Evolutionary conservation across 2,797 vertebrate species (phyloP).

Genomic region (Aldrovandia affinis): DNA sequence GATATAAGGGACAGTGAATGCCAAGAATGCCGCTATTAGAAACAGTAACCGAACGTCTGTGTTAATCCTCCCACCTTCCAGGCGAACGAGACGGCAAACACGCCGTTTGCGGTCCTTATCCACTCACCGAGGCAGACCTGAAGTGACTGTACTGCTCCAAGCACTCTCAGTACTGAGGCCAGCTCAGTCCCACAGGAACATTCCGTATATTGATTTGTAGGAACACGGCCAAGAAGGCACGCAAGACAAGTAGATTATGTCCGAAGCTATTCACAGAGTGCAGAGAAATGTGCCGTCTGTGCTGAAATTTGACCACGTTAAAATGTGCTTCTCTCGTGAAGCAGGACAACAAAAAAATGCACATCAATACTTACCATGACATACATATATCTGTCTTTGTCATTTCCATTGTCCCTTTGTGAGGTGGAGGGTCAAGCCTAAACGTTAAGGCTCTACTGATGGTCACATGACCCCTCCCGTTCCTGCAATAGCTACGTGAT

Average conservation of each 20-base stretch:
- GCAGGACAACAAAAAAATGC: background rate
- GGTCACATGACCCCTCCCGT: background rate
- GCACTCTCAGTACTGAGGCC: background rate
- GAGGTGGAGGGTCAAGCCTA: background rate
- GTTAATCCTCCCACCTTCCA: conserved; percentile 16
- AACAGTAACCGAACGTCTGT: background rate
- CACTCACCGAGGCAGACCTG: conserved; percentile 16
- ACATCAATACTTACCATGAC: background rate
- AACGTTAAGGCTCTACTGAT: background rate
- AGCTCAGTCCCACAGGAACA: background rate
- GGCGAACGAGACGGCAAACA: background rate
- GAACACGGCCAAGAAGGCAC: background rate
- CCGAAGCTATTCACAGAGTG: background rate
- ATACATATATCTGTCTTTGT: background rate
- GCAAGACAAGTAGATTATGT: background rate
- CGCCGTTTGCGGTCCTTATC: background rate
- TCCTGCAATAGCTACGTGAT: background rate
- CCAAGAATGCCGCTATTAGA: background rate
- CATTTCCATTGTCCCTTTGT: background rate
- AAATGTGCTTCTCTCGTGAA: background rate
- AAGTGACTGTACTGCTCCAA: background rate
- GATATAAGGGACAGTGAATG: background rate
- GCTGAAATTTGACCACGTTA: background rate
- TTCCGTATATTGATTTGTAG: background rate
- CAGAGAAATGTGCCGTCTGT: background rate